These are phyloP conservation scores for Salvelinus fontinalis DNA, from an alignment of 2,113 vertebrate species.

Conservation along the genomic window DNA sequence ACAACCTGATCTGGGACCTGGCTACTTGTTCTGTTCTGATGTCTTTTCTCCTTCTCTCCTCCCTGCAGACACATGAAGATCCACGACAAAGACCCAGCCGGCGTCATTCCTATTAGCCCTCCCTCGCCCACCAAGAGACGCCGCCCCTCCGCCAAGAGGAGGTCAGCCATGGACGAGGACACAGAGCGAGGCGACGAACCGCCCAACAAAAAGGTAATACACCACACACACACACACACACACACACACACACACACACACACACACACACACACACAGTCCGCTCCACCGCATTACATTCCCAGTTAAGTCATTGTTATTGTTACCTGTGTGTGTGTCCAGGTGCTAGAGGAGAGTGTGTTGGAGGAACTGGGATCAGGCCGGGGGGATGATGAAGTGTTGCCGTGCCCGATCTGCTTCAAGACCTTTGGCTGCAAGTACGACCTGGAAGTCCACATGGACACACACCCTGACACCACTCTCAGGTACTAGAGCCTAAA, in stretches of 20 bases:
- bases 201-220: slow-evolving; percentile 85
- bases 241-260: background rate
- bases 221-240: background rate
- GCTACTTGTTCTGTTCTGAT: too few species aligned
- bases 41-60: background rate
- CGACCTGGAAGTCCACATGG: slow-evolving; percentile 91
- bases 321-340: slow-evolving; percentile 6
- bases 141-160: slow-evolving; percentile 84
- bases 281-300: background rate
- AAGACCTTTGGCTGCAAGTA: slow-evolving; percentile 89
- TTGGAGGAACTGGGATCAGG: slow-evolving; percentile 59
- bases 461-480: slow-evolving; percentile 89
- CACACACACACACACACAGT: background rate
- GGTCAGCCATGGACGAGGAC: slow-evolving; percentile 81
- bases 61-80: slow-evolving; percentile 95
- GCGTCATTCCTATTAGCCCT: slow-evolving; percentile 75
- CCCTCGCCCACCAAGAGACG: slow-evolving; percentile 86
- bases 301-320: background rate
- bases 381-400: slow-evolving; percentile 80
- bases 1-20: too few species aligned
- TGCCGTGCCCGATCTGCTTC: slow-evolving; percentile 90
- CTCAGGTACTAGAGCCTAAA: slow-evolving; percentile 78
- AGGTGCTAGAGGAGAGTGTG: slow-evolving; percentile 80
- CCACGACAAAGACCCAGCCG: slow-evolving; percentile 90
- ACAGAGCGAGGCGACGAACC: slow-evolving; percentile 79